Evolutionary conservation across 92 coral and sea anemone species (phyloP), one percentile per base, ranked within the genome.

Genomic region (Palythoa caribaeorum): DNA sequence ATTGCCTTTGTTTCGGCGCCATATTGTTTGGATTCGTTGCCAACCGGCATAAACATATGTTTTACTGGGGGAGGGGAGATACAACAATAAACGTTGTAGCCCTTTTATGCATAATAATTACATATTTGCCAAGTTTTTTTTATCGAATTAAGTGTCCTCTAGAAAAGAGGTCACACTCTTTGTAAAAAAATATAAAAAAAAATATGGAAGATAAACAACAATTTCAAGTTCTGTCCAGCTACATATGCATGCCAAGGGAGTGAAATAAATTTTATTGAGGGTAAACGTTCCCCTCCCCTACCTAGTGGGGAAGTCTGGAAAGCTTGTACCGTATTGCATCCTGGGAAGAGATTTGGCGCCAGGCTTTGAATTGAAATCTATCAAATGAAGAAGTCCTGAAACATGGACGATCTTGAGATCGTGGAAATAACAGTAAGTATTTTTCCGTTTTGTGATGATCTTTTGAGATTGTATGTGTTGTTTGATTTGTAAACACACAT

Each of bases 1-100:
- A 80, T 63, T 80, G 74, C 74, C 85, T 38, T 80, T 80, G 85
- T 77, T 77, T 77, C 85, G 73, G 85, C 85, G 85, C 85, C 85
- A 80, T 80, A 65, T 63, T 80, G 85, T 80, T 80, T 80, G 15
- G 73, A 35, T n/a, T 80, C 74, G 85, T 80, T 80, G 85, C 85
- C 72, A 80, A 63, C 85, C 62, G 35, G 47, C 39, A 35, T 47
- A 80, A 80, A 63, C 28, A 62, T 9, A 17, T 11, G 6, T 50
- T 35, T 20, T 66, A 44, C 5, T 47, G 62, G 14, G 86, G 63
- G 63, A 65, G 76, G 86, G 86, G 86, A 19, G 40, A 36, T 2
- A 60, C 55, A 13, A 12, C 8, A 1, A 2, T 51, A 16, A 20
- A 35, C 38, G 15, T 35, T 35, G 16, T 35, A 12, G 5, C 6